Evolutionary conservation across 2,797 vertebrate species (phyloP).

Genomic region (Xyrichtys novacula): DNA sequence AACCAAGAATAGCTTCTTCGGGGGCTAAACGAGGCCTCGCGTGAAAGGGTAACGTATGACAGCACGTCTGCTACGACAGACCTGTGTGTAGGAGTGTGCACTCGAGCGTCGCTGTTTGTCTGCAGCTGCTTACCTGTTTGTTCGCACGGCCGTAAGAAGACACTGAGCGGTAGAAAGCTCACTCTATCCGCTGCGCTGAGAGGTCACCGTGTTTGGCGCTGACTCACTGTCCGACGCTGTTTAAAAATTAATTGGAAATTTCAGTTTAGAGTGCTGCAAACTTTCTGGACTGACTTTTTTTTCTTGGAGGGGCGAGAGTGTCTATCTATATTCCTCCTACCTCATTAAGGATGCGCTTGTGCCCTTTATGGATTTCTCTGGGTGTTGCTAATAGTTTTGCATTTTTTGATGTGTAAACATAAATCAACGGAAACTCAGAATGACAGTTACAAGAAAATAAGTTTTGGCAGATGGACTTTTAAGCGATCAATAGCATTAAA

Average conservation of each 20-base stretch:
- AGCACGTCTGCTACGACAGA: constrained; percentile 45
- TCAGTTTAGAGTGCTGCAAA: constrained; percentile 37
- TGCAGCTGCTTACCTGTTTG: constrained; percentile 14
- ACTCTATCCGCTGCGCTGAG: constrained; percentile 36
- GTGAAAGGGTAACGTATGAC: constrained; percentile 43
- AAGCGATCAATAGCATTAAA: neutral
- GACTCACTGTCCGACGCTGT: constrained; percentile 54
- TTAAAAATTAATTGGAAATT: constrained; percentile 67
- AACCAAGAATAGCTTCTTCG: constrained; percentile 40
- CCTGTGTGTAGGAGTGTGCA: constrained; percentile 3
- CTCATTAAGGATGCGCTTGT: neutral
- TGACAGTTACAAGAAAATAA: too few species aligned
- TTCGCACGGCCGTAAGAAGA: constrained; percentile 61
- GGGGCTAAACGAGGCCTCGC: constrained; percentile 34
- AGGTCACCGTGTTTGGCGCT: constrained; percentile 57
- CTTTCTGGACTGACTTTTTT: constrained; percentile 16
- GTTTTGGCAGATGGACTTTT: too few species aligned
- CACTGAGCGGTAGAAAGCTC: constrained; percentile 52
- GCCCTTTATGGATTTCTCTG: neutral
- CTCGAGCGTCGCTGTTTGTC: constrained; percentile 6
- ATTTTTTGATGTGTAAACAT: too few species aligned
- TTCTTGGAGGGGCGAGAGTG: neutral
- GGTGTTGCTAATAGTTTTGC: neutral
- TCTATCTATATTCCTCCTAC: constrained; percentile 2
- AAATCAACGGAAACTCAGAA: too few species aligned